These are phyloP conservation scores for Plebejus argus DNA, from an alignment of 2,888 invertebrate species.

Conservation along the genomic window DNA sequence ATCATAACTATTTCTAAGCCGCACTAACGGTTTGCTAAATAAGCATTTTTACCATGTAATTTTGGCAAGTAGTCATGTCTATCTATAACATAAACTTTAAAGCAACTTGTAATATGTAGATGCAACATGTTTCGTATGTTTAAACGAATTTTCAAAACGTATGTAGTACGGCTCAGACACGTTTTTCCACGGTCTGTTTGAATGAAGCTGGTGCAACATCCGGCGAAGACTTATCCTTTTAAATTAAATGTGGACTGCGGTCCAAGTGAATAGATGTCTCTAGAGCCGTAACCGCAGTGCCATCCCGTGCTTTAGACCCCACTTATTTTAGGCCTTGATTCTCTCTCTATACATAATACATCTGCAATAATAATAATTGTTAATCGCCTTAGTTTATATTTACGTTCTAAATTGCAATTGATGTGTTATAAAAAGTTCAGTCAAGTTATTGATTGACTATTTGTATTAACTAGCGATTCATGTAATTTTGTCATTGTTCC, in stretches of 20 bases:
- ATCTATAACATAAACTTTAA: not conserved
- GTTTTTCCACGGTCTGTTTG: constrained; percentile 18
- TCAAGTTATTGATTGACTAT: no score
- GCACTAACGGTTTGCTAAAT: no score
- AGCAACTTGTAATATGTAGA: not conserved
- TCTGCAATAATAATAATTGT: not conserved
- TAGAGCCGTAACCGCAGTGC: constrained; percentile 5
- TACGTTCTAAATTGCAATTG: not conserved
- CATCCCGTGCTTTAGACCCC: not conserved
- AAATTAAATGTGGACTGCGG: constrained; percentile 32
- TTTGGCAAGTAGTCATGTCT: not conserved
- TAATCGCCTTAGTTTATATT: not conserved
- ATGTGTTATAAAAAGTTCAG: not conserved
- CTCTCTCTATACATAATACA: not conserved
- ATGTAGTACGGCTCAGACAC: not conserved
- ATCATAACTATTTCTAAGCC: not conserved
- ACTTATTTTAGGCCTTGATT: not conserved
- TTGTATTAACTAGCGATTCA: no score
- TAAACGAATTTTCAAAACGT: not conserved
- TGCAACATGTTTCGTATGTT: not conserved
- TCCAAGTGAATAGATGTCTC: constrained; percentile 31
- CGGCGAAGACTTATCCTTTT: constrained; percentile 36
- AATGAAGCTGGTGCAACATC: constrained; percentile 12
- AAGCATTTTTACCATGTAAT: not conserved
- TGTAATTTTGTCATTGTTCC: no score